Conservation (phyloP, 2,797 vertebrate species). For the Sebastes vulpes region DNA sequence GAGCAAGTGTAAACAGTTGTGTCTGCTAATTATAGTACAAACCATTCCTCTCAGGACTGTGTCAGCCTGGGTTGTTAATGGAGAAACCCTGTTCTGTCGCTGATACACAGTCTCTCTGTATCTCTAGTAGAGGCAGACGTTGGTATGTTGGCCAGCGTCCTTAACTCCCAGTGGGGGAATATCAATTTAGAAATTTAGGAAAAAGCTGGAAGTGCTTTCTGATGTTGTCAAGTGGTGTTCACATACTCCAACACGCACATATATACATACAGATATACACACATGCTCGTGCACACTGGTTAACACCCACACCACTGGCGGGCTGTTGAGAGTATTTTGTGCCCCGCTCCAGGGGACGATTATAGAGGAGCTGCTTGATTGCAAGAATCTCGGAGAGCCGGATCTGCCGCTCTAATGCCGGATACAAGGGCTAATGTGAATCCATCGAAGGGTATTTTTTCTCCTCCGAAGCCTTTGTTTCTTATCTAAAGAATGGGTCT, state of each 20-base stretch:
- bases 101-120: not conserved
- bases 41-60: conserved; percentile 1
- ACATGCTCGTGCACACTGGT: not conserved
- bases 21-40: conserved; percentile 2
- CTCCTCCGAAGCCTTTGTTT: conserved; percentile 55
- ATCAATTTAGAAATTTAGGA: conserved; percentile 31
- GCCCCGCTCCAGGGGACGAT: conserved; percentile 55
- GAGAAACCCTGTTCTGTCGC: conserved; percentile 2
- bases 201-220: conserved; percentile 53
- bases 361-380: conserved; percentile 73
- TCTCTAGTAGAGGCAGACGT: conserved; percentile 1
- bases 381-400: conserved; percentile 53
- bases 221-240: conserved; percentile 35
- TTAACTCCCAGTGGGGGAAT: conserved; percentile 24
- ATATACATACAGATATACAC: not conserved
- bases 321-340: conserved; percentile 31
- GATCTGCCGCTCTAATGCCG: conserved; percentile 51
- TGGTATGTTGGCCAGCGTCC: conserved; percentile 13
- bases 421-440: conserved; percentile 60
- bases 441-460: conserved; percentile 64
- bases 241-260: not conserved
- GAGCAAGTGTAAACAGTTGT: not conserved
- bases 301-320: conserved; percentile 35
- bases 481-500: conserved; percentile 71
- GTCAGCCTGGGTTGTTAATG: conserved; percentile 23